Conservation (phyloP, 1,140 invertebrate species). For the Aleiodes sp. region DNA sequence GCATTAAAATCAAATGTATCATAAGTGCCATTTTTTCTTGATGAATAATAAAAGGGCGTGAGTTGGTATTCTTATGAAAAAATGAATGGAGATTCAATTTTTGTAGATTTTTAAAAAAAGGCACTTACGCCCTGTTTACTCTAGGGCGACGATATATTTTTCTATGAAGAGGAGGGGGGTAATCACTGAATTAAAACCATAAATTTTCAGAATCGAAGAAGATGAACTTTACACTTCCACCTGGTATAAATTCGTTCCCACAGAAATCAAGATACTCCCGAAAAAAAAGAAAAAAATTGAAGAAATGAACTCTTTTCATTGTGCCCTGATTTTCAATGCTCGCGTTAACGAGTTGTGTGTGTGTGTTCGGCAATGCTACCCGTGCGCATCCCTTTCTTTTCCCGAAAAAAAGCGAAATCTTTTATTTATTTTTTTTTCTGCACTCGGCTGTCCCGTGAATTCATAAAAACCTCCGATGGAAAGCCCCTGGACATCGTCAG, state of each 20-base stretch:
- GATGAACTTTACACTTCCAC: background rate
- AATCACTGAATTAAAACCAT: no score
- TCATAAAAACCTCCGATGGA: background rate
- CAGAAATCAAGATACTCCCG: background rate
- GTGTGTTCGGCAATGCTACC: constrained; percentile 22
- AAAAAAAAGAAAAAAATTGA: background rate
- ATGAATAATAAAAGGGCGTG: no score
- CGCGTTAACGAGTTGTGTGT: constrained; percentile 38
- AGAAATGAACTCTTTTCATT: constrained; percentile 17
- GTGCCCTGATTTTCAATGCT: constrained; percentile 27
- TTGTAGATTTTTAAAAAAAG: no score
- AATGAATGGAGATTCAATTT: no score
- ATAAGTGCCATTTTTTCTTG: no score
- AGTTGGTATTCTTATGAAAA: no score
- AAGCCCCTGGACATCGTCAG: background rate
- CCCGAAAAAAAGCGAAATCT: background rate
- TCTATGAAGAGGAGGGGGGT: no score
- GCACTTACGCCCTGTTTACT: no score
- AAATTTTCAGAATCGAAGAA: background rate
- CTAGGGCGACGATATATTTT: no score
- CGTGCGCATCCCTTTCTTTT: constrained; percentile 24
- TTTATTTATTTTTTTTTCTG: constrained; percentile 22
- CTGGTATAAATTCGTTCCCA: background rate
- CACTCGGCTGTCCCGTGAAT: background rate
- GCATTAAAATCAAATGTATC: no score